These are phyloP conservation scores for Microctenopoma lineatum DNA, from an alignment of 2,797 vertebrate species.

Conservation along the genomic window DNA sequence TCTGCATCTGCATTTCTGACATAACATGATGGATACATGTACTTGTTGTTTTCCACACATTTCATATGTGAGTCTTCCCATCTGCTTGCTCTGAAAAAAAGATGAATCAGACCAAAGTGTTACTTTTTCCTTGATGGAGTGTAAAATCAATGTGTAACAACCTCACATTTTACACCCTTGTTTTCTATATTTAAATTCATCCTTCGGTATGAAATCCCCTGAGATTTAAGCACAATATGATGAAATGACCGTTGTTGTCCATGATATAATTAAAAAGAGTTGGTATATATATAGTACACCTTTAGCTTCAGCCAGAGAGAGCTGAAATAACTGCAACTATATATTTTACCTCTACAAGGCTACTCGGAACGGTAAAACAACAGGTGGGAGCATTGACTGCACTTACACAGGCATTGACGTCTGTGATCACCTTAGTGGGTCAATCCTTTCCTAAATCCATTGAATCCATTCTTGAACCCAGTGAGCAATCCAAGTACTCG, in stretches of 20 bases:
- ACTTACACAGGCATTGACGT: constrained; percentile 35
- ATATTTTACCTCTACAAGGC: constrained; percentile 4
- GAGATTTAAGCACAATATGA: not conserved
- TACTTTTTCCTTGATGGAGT: not conserved
- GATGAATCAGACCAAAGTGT: not conserved
- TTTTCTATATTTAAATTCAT: constrained; percentile 19
- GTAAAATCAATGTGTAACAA: not conserved
- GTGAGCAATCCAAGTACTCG: constrained; percentile 24
- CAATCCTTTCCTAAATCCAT: constrained; percentile 47
- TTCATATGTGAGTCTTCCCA: not conserved
- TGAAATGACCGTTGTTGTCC: constrained; percentile 16
- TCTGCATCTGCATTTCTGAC: constrained; percentile 15
- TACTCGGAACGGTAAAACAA: constrained; percentile 16
- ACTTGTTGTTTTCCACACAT: constrained; percentile 6
- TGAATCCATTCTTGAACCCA: constrained; percentile 34
- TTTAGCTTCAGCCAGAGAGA: constrained; percentile 1
- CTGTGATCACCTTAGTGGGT: constrained; percentile 40
- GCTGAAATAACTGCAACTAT: constrained; percentile 1
- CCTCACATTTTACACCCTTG: not conserved
- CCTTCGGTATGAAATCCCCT: not conserved
- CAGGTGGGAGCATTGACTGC: constrained; percentile 26
- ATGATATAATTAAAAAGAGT: not conserved
- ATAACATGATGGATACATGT: constrained; percentile 15
- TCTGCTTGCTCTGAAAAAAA: constrained; percentile 2
- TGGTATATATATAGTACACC: not conserved